phyloP scores from a whole-genome alignment of 2,797 vertebrate species.

The Varecia variegata region DNA sequence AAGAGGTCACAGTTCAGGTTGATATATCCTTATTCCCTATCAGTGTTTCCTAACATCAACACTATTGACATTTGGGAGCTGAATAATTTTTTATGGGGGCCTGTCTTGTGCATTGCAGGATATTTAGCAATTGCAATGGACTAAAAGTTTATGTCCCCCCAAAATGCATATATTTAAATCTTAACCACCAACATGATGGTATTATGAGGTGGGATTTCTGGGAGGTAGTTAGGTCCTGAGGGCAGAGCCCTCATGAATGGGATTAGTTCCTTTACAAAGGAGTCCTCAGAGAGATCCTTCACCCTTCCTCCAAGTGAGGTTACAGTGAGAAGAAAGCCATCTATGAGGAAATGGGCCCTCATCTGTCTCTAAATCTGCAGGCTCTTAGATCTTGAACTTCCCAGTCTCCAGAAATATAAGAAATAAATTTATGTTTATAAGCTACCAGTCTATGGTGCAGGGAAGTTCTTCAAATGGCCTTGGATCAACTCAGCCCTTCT shows the following conservation, averaged over 20 bases:
- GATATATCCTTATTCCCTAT: background rate
- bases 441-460: accelerated
- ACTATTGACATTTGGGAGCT: background rate
- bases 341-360: background rate
- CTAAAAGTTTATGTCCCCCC: background rate
- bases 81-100: background rate
- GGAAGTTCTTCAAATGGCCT: background rate
- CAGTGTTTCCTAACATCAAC: background rate
- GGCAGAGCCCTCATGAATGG: background rate
- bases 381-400: background rate
- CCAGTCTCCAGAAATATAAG: background rate
- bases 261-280: background rate
- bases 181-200: background rate
- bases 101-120: background rate
- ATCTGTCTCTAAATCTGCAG: background rate
- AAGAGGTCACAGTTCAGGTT: background rate
- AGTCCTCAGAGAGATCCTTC: background rate
- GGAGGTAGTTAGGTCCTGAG: background rate
- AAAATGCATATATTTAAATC: background rate
- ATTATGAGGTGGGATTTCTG: background rate
- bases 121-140: background rate
- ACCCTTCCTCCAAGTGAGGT: background rate
- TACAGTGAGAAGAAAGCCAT: too few species aligned
- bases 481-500: background rate
- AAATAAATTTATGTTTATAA: background rate